Evolutionary conservation across 2,113 vertebrate species (phyloP), one percentile per base, ranked within the genome.

Genomic region (Hylia prasina): DNA sequence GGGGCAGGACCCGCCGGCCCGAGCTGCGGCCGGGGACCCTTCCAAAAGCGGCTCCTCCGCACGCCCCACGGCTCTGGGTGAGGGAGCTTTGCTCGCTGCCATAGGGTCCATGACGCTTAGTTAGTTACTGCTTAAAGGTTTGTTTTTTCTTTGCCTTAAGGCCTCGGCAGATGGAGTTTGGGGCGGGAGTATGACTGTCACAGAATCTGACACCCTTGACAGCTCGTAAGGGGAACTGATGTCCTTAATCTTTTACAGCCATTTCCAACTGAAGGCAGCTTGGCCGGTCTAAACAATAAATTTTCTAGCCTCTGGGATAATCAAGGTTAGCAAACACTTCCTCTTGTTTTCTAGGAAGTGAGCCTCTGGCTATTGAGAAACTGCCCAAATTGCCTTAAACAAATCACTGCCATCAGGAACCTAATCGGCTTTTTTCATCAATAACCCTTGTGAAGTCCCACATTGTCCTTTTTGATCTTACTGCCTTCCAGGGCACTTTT

Each of bases 341-440:
- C 44, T 24, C 54, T 39, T 58, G 54, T 76, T 93, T 91, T 85
- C 70, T 84, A 95, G 60, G 48, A 89, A 72, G 30, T 61, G 28
- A 79, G 45, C 61, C 70, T 89, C 53, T 63, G 61, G 53, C 78
- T 76, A 30, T 60, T n/a, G 89, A 75, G 73, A 96, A 91, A 68
- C 27, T 90, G 48, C 61, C 31, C 7, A 10, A 61, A 53, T 54
- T 64, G 30, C 19, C 61, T 77, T 69, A 82, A 86, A 69, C 15
- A 76, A 78, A 69, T 84, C 25, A 5, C 25, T 79, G 65, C 35
- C 24, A 44, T 57, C 15, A 13, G 25, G 50, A 91, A 47, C 8
- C 4, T 84, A 28, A 12, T 47, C 16, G 35, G 39, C 24, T 10
- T 54, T 20, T 50, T 77, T 61, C 21, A 35, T 81, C 72, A 63